phyloP scores from a whole-genome alignment of 92 coral and sea anemone genomes.

The Parazoanthus atlanticus region DNA sequence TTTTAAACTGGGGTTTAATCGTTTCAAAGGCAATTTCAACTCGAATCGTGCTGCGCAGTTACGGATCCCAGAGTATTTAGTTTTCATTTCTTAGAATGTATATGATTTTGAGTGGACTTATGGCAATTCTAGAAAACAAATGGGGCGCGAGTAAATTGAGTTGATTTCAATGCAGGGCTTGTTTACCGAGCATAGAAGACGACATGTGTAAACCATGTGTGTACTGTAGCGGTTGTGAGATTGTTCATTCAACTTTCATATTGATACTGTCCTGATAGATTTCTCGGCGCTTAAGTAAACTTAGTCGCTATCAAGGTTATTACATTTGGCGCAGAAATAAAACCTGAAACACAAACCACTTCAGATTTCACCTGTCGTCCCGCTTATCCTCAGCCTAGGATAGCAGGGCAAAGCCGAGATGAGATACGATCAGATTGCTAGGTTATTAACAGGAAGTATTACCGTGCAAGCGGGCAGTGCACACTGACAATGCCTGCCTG shows the following conservation, averaged over 20 bases:
- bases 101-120: constrained; percentile 1
- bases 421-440: constrained; percentile 28
- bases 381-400: constrained; percentile 25
- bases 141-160: constrained; percentile 34
- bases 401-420: constrained; percentile 1
- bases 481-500: constrained; percentile 8
- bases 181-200: constrained; percentile 38
- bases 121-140: constrained; percentile 16
- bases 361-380: constrained; percentile 43
- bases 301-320: constrained; percentile 38
- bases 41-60: neutral
- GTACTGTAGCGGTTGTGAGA: constrained; percentile 40
- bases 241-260: constrained; percentile 43
- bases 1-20: constrained; percentile 4
- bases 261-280: constrained; percentile 49
- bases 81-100: neutral
- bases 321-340: constrained; percentile 45
- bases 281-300: constrained; percentile 45
- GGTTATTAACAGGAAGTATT: constrained; percentile 50
- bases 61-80: neutral
- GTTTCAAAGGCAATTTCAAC: neutral
- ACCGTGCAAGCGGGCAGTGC: constrained; percentile 19
- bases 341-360: constrained; percentile 42
- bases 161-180: constrained; percentile 34
- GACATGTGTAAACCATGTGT: constrained; percentile 48